Percentiles rank a stretch among this genome's conserved stretches.
Conservation (phyloP, 2,888 invertebrate species). For the Kuschelorhynchus macadamiae region DNA sequence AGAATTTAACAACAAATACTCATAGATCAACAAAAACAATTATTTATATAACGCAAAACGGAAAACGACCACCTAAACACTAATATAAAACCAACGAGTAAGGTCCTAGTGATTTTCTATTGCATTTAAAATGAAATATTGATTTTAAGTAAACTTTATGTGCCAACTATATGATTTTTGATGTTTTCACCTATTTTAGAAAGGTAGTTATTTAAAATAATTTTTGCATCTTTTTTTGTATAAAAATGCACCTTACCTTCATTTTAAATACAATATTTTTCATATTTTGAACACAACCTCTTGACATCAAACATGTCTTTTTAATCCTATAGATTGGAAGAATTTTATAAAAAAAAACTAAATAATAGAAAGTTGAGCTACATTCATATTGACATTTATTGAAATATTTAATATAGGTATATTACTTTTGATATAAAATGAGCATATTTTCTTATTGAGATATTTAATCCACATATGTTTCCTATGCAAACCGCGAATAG, state of each 20-base stretch:
- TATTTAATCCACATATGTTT: constrained; percentile 44
- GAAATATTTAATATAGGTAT: constrained; percentile 60
- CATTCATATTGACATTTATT: constrained; percentile 67
- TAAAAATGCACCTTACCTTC: constrained; percentile 26
- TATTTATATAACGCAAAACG: constrained; percentile 54
- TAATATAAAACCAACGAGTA: constrained; percentile 41
- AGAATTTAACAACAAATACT: constrained; percentile 70
- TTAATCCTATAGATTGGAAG: constrained; percentile 62
- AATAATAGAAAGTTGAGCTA: constrained; percentile 65
- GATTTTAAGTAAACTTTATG: constrained; percentile 18
- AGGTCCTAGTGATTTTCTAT: constrained; percentile 41
- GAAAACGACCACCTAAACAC: constrained; percentile 40
- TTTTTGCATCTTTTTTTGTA: background rate
- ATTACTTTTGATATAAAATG: constrained; percentile 63
- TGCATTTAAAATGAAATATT: constrained; percentile 54
- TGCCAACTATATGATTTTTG: too few relatives aligned
- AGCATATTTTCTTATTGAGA: constrained; percentile 59
- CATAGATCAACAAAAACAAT: constrained; percentile 64
- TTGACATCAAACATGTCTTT: constrained; percentile 59
- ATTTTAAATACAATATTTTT: constrained; percentile 57
- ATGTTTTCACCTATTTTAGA: too few relatives aligned
- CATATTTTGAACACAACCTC: constrained; percentile 61
- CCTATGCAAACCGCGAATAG: constrained; percentile 44
- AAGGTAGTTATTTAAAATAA: too few relatives aligned
- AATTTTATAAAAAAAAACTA: constrained; percentile 61